A percentile compares a stretch with the other conserved stretches of the same genome.
Evolutionary conservation across 1,140 invertebrate genomes (phyloP).

Genomic region (Drosophila azteca): DNA sequence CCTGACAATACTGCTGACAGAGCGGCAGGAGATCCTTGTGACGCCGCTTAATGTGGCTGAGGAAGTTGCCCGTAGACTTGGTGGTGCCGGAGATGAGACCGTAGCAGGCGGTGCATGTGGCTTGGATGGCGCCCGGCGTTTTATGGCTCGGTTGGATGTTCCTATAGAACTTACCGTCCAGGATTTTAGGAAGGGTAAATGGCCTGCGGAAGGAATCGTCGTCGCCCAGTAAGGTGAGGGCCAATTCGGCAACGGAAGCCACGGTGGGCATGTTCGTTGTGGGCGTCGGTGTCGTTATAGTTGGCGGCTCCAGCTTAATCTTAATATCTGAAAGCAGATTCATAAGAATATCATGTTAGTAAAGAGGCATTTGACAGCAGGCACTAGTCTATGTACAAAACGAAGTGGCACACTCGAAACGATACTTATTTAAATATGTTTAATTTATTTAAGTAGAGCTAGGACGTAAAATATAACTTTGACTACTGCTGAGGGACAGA

Average conservation of each 20-base stretch:
- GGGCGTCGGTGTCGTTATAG: conserved; percentile 13
- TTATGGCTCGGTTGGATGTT: conserved; percentile 79
- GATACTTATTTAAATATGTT: conserved; percentile 19
- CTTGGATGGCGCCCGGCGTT: conserved; percentile 75
- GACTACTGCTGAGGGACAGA: neutral
- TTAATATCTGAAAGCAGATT: conserved; percentile 47
- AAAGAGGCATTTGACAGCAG: no score
- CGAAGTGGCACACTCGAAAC: conserved; percentile 22
- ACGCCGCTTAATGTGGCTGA: conserved; percentile 77
- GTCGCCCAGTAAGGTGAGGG: conserved; percentile 50
- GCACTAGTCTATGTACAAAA: conserved; percentile 23
- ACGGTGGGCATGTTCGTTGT: conserved; percentile 10
- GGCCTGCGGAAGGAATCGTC: conserved; percentile 67
- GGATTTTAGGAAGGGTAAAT: conserved; percentile 68
- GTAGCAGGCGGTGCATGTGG: conserved; percentile 77
- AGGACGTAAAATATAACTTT: conserved; percentile 18
- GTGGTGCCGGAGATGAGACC: conserved; percentile 76
- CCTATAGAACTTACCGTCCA: conserved; percentile 81
- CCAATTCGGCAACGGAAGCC: conserved; percentile 13
- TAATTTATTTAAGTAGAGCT: conserved; percentile 57
- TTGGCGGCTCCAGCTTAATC: conserved; percentile 52
- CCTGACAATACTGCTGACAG: conserved; percentile 77
- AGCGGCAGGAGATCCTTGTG: conserved; percentile 71
- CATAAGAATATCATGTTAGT: conserved; percentile 29
- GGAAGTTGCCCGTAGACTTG: conserved; percentile 78